Percentiles rank a stretch among this genome's conserved stretches.
These are phyloP conservation scores for Lasaia peninsularis DNA, from an alignment of 1,140 invertebrate genomes.

Conservation along the genomic window DNA sequence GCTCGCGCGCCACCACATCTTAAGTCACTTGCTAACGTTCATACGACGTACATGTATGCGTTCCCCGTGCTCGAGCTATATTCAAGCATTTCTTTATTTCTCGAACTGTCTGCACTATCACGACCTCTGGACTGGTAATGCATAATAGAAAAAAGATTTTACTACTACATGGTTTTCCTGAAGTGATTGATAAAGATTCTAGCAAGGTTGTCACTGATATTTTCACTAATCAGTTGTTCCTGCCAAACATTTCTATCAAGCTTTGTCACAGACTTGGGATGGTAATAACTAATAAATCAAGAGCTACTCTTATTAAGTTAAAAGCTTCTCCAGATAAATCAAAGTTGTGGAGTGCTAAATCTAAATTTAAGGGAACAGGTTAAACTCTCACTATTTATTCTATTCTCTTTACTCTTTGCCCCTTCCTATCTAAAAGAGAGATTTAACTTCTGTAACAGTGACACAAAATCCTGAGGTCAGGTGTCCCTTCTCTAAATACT, in stretches of 20 bases:
- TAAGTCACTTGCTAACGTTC: no score
- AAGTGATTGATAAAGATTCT: not conserved
- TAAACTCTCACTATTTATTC: not conserved
- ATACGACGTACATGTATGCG: no score
- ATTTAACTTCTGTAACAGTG: no score
- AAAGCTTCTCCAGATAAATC: not conserved
- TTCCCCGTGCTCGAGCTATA: no score
- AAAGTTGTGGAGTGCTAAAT: not conserved
- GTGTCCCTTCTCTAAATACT: no score
- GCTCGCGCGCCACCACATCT: no score
- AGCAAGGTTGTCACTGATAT: not conserved
- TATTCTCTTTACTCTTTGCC: no score
- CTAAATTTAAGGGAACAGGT: not conserved
- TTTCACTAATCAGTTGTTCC: not conserved
- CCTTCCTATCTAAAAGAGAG: no score
- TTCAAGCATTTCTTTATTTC: no score
- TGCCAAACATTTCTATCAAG: not conserved
- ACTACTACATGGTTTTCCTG: not conserved
- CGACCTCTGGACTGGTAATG: not conserved
- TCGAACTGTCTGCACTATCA: no score
- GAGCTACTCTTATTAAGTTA: not conserved
- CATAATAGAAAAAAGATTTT: not conserved
- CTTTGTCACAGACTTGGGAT: not conserved
- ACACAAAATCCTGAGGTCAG: no score
- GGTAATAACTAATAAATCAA: not conserved